These are phyloP conservation scores for Drosophila eugracilis DNA, from an alignment of 1,140 invertebrate genomes.

Conservation along the genomic window DNA sequence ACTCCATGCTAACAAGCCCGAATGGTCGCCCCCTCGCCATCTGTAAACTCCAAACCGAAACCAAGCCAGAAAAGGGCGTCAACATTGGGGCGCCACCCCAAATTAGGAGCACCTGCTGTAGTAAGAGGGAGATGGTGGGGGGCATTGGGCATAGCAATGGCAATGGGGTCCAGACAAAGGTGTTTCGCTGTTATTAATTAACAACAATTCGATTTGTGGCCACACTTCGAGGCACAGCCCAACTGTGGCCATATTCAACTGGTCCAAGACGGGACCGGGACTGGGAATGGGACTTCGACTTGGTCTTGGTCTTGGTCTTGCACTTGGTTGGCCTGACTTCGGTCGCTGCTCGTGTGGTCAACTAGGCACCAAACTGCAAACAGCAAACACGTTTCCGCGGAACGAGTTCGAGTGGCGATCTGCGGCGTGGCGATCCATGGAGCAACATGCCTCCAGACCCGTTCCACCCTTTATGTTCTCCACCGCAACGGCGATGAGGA, in stretches of 20 bases:
- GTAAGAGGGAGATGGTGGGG: not conserved
- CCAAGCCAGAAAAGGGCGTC: constrained; percentile 60
- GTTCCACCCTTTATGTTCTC: constrained; percentile 65
- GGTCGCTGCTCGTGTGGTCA: constrained; percentile 56
- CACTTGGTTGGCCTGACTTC: constrained; percentile 28
- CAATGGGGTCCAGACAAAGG: constrained; percentile 50
- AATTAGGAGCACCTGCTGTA: constrained; percentile 64
- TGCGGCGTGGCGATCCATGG: constrained; percentile 41
- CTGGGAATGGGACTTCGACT: constrained; percentile 6
- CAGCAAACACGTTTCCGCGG: constrained; percentile 73
- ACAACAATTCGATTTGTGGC: constrained; percentile 78
- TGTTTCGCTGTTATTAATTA: constrained; percentile 79
- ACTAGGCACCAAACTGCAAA: constrained; percentile 52
- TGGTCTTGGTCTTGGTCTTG: not conserved
- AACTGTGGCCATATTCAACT: constrained; percentile 40
- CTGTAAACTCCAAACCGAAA: constrained; percentile 4
- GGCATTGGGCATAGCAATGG: not conserved
- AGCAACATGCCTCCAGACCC: constrained; percentile 79
- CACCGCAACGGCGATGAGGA: constrained; percentile 43
- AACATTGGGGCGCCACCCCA: constrained; percentile 68
- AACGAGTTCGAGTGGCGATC: constrained; percentile 71
- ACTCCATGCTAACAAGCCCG: constrained; percentile 52
- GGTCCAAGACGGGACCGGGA: constrained; percentile 30
- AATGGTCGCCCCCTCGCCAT: not conserved
- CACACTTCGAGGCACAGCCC: constrained; percentile 63